Evolutionary conservation across 2,797 vertebrate genomes (phyloP).

Genomic region (Mormyrus proboscirostris): DNA sequence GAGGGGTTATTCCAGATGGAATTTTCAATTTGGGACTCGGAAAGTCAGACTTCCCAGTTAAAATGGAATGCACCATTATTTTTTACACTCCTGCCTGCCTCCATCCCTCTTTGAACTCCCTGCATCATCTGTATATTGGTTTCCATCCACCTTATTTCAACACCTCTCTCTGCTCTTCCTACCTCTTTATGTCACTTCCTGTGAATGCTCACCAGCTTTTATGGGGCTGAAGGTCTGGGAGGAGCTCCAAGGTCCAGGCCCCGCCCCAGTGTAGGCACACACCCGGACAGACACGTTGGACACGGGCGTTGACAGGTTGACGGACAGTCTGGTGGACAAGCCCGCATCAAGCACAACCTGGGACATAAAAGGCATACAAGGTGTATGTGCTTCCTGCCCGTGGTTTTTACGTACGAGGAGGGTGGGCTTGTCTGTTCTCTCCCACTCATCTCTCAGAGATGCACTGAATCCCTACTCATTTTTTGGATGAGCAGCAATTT

Average conservation of each 20-base stretch:
- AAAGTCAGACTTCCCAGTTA: background rate
- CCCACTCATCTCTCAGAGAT: background rate
- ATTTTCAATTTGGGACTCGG: background rate
- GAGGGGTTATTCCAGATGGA: background rate
- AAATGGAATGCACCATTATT: background rate
- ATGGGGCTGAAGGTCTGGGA: conserved; percentile 55
- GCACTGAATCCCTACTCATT: background rate
- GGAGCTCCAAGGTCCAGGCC: conserved; percentile 74
- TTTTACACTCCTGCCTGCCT: background rate
- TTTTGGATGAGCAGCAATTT: background rate
- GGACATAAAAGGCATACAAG: background rate
- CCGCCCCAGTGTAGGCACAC: conserved; percentile 71
- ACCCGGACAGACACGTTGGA: conserved; percentile 71
- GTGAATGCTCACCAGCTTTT: conserved; percentile 47
- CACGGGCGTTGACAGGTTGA: conserved; percentile 63
- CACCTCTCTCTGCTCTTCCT: conserved; percentile 22
- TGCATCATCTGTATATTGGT: background rate
- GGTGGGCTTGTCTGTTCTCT: background rate
- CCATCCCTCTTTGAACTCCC: background rate
- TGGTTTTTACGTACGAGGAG: background rate
- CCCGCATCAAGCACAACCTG: conserved; percentile 61
- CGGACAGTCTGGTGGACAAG: conserved; percentile 57
- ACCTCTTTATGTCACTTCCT: background rate
- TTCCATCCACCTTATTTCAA: background rate
- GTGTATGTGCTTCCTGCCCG: background rate